Evolutionary conservation across 2,797 vertebrate genomes (phyloP).

Genomic region (Echiichthys vipera): DNA sequence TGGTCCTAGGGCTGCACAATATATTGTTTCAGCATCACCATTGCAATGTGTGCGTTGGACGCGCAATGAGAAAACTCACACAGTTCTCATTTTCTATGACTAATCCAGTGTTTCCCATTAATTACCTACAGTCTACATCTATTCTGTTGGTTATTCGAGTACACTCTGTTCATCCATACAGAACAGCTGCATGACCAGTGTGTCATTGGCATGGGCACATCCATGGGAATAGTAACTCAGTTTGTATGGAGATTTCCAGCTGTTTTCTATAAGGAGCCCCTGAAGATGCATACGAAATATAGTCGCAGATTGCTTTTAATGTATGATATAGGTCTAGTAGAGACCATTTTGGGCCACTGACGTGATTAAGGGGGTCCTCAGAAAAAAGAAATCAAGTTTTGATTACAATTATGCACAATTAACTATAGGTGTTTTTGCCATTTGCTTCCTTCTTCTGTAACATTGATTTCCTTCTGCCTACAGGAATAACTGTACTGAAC

Average conservation of each 20-base stretch:
- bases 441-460: neutral
- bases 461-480: neutral
- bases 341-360: neutral
- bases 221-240: slow-evolving; percentile 25
- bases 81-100: too few species aligned
- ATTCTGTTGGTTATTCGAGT: too few species aligned
- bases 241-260: slow-evolving; percentile 34
- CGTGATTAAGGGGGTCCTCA: neutral
- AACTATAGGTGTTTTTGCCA: neutral
- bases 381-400: neutral
- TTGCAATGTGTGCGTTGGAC: too few species aligned
- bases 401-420: neutral
- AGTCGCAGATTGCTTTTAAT: slow-evolving; percentile 4
- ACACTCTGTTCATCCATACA: neutral
- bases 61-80: too few species aligned
- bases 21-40: too few species aligned
- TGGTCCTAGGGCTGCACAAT: too few species aligned
- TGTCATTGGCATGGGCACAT: slow-evolving; percentile 29
- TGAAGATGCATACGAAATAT: slow-evolving; percentile 1
- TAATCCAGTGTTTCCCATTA: too few species aligned
- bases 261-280: neutral
- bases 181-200: neutral
- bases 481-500: neutral
- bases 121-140: too few species aligned
- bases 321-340: neutral